Evolutionary conservation across 2,113 vertebrate genomes (phyloP).

Genomic region (Lepus europaeus): DNA sequence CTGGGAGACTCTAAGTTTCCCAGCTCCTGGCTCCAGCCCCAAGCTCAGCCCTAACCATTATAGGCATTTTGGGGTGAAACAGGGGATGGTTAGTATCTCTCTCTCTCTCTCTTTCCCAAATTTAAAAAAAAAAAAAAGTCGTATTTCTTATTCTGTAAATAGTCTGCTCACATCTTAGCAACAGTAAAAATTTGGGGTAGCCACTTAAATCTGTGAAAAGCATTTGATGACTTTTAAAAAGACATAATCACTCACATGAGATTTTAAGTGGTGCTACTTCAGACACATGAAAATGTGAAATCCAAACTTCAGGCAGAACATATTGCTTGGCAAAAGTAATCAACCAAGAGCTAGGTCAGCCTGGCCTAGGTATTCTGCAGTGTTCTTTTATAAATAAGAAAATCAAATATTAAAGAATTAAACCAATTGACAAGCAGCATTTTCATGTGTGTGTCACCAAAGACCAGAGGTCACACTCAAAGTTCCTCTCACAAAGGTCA

Average conservation of each 20-base stretch:
- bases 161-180: slow-evolving; percentile 34
- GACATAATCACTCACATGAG: slow-evolving; percentile 56
- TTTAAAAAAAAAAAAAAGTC: background rate
- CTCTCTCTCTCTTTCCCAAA: too few relatives aligned
- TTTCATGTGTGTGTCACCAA: background rate
- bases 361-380: background rate
- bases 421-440: background rate
- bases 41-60: too few relatives aligned
- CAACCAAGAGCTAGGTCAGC: background rate
- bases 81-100: too few relatives aligned
- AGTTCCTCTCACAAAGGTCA: background rate
- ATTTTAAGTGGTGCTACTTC: background rate
- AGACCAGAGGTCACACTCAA: background rate
- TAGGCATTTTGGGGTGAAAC: too few relatives aligned
- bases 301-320: slow-evolving; percentile 5
- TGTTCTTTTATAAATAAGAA: slow-evolving; percentile 25
- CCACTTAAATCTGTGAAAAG: slow-evolving; percentile 41
- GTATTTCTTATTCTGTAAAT: slow-evolving; percentile 37
- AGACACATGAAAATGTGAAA: slow-evolving; percentile 26
- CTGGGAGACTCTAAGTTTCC: too few relatives aligned
- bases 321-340: background rate
- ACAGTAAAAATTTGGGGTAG: slow-evolving; percentile 12
- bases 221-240: background rate
- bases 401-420: background rate
- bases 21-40: too few relatives aligned